Conservation (phyloP, 2,797 vertebrate genomes). For the Nothura maculosa region DNA sequence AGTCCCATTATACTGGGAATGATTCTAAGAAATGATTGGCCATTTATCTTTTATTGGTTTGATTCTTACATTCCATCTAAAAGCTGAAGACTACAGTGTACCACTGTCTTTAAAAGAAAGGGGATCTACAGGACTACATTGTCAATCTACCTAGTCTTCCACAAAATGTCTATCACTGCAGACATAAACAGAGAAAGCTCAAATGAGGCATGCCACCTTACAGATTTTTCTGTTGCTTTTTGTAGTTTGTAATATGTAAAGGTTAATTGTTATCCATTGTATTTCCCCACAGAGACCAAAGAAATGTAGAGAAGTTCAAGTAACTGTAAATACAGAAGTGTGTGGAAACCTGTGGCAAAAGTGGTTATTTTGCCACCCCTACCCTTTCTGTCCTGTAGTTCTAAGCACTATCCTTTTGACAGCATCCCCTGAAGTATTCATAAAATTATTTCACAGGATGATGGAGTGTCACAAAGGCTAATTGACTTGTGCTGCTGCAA, state of each 20-base stretch:
- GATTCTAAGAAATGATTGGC: neutral
- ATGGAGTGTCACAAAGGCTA: constrained; percentile 52
- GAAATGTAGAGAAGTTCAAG: constrained; percentile 1
- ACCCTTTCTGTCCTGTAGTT: neutral
- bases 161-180: accelerated
- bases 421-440: constrained; percentile 47
- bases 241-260: constrained; percentile 39
- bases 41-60: neutral
- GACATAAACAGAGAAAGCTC: neutral
- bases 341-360: constrained; percentile 29
- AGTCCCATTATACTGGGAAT: too few species aligned
- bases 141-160: neutral
- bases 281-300: neutral
- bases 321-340: constrained; percentile 12
- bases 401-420: constrained; percentile 5
- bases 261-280: constrained; percentile 47
- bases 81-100: neutral
- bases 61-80: neutral
- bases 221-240: neutral
- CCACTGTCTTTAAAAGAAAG: neutral
- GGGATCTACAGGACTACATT: neutral
- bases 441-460: constrained; percentile 50
- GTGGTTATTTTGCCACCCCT: constrained; percentile 31
- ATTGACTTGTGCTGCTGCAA: constrained; percentile 61
- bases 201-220: constrained; percentile 5